Evolutionary conservation across 2,113 vertebrate species (phyloP).

Genomic region (Hylia prasina): DNA sequence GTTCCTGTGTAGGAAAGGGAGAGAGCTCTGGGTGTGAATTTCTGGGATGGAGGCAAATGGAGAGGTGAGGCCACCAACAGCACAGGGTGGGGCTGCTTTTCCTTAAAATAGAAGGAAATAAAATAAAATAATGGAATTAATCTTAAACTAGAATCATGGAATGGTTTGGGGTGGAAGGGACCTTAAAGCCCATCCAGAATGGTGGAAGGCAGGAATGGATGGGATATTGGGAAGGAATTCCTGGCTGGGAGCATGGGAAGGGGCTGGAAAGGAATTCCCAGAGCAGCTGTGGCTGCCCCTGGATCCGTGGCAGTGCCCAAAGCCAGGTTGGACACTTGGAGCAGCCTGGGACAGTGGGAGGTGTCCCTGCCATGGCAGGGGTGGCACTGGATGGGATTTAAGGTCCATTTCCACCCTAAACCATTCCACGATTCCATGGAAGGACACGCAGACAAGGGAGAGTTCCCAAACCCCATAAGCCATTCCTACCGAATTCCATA

Average conservation of each 20-base stretch:
- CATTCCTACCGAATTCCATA: neutral
- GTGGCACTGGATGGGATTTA: neutral
- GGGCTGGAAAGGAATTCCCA: accelerated
- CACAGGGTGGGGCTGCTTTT: neutral
- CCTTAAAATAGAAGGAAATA: neutral
- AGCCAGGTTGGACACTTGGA: neutral
- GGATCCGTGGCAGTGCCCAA: accelerated
- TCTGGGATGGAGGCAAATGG: neutral
- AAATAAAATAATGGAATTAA: too few relatives aligned
- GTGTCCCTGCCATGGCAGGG: neutral
- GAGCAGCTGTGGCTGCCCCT: neutral
- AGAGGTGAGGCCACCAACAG: neutral
- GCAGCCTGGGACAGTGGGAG: neutral
- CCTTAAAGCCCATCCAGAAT: too few relatives aligned
- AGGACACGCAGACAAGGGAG: neutral
- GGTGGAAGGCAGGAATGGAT: neutral
- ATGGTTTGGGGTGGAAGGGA: neutral
- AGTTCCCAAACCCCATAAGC: accelerated
- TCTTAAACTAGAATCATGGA: neutral
- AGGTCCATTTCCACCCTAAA: neutral
- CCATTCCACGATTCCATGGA: neutral
- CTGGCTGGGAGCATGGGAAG: neutral
- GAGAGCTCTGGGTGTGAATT: neutral
- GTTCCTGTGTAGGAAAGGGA: accelerated
- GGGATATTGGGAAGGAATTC: neutral